phyloP scores from a whole-genome alignment of 2,113 vertebrate genomes.

The Zosterops pallidus region DNA sequence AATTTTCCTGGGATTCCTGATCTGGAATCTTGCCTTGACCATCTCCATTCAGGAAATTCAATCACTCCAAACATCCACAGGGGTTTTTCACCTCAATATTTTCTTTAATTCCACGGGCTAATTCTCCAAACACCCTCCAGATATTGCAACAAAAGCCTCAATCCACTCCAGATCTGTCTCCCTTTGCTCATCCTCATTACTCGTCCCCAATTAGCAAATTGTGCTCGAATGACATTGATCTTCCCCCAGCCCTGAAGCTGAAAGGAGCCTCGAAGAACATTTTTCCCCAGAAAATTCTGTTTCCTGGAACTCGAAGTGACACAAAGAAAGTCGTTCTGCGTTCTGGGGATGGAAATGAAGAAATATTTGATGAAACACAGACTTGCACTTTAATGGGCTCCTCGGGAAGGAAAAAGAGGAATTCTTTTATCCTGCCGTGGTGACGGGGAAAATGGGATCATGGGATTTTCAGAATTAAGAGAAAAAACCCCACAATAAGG shows the following conservation, averaged over 20 bases:
- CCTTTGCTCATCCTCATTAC: neutral
- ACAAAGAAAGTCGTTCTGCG: slow-evolving; percentile 52
- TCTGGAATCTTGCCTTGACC: neutral
- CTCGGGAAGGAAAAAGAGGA: slow-evolving; percentile 46
- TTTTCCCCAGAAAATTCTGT: neutral
- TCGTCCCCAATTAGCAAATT: neutral
- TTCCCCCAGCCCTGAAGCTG: neutral
- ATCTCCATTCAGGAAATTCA: neutral
- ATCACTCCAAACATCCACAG: neutral
- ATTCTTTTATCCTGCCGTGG: slow-evolving; percentile 52
- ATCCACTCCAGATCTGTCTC: neutral
- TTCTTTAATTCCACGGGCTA: neutral
- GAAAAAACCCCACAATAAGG: neutral
- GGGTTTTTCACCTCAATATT: neutral
- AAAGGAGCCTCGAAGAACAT: neutral
- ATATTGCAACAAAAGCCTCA: neutral
- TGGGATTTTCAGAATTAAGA: slow-evolving; percentile 39
- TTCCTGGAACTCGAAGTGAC: slow-evolving; percentile 45
- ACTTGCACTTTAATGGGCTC: slow-evolving; percentile 55
- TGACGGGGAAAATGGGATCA: slow-evolving; percentile 19
- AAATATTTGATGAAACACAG: slow-evolving; percentile 3
- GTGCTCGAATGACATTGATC: neutral
- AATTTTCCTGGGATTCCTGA: neutral
- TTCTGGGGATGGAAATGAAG: slow-evolving; percentile 16
- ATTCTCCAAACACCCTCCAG: neutral